Evolutionary conservation across 2,888 invertebrate genomes (phyloP), one percentile per base, ranked within the genome.

Genomic region (Pediacus dermestoides): DNA sequence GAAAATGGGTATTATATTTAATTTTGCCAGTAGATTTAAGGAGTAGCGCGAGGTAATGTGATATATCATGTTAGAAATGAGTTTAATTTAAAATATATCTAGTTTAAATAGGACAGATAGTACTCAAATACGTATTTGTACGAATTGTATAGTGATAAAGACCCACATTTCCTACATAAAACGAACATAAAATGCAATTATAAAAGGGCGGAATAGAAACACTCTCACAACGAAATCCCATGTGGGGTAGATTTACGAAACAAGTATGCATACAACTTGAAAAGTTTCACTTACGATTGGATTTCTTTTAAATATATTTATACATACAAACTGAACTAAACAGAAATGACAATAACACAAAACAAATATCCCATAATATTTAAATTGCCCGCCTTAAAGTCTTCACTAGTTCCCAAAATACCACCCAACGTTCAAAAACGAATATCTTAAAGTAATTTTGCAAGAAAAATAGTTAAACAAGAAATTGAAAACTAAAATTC

Each of bases 271-370:
- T 45, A 35, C 38, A 42, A 42, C 31, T 39, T 42, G 22, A 31
- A 39, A 45, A 45, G 38, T 39, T 42, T 45, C 27, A 42, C 38
- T 31, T 15, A 21, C 8, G 23, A 23, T 37, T 32, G 37, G 34
- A 44, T 44, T 44, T 38, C 41, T 44, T 41, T 44, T 37, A 39
- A 28, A n/a, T n/a, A n/a, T n/a, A n/a, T n/a, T n/a, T n/a, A n/a
- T n/a, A n/a, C n/a, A n/a, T n/a, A n/a, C n/a, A n/a, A n/a, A n/a
- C n/a, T n/a, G n/a, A n/a, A n/a, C n/a, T n/a, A n/a, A n/a, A n/a
- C n/a, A n/a, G n/a, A n/a, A n/a, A n/a, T n/a, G n/a, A n/a, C n/a
- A n/a, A n/a, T n/a, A n/a, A n/a, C n/a, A n/a, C n/a, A n/a, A n/a
- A n/a, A n/a, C n/a, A n/a, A n/a, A n/a, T n/a, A n/a, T n/a, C n/a